phyloP scores from a whole-genome alignment of 2,113 vertebrate species.

The Ophthalmolycus amberensis region DNA sequence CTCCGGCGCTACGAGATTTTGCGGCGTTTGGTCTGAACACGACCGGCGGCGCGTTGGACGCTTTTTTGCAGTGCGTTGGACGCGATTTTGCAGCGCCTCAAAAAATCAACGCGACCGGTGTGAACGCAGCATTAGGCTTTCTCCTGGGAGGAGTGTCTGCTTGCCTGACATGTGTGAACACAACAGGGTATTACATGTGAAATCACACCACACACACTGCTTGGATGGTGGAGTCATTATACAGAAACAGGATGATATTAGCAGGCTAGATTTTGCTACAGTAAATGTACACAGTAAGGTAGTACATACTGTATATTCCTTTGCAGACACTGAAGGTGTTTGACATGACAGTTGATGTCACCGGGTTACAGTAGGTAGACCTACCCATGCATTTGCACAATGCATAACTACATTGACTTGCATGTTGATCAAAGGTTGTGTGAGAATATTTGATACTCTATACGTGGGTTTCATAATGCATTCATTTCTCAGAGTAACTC shows the following conservation, averaged over 20 bases:
- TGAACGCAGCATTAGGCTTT: no score
- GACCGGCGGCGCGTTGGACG: no score
- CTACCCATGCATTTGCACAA: neutral
- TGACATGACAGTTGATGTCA: neutral
- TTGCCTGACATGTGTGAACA: conserved; percentile 2
- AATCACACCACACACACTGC: neutral
- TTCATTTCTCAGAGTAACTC: neutral
- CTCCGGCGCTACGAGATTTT: no score
- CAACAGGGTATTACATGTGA: neutral
- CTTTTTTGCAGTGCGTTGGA: no score
- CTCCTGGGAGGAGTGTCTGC: neutral
- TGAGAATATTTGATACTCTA: neutral
- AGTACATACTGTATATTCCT: neutral
- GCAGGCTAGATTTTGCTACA: neutral
- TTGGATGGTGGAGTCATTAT: neutral
- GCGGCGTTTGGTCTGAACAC: no score
- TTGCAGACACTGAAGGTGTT: neutral
- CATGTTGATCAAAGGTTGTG: neutral
- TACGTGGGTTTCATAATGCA: neutral
- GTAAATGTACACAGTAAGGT: neutral
- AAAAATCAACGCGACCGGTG: no score
- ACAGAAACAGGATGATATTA: neutral
- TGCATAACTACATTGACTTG: neutral
- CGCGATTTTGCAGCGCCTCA: no score
- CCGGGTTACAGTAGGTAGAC: neutral